Evolutionary conservation across 2,797 vertebrate genomes (phyloP).

Genomic region (Cichlasoma orientale): DNA sequence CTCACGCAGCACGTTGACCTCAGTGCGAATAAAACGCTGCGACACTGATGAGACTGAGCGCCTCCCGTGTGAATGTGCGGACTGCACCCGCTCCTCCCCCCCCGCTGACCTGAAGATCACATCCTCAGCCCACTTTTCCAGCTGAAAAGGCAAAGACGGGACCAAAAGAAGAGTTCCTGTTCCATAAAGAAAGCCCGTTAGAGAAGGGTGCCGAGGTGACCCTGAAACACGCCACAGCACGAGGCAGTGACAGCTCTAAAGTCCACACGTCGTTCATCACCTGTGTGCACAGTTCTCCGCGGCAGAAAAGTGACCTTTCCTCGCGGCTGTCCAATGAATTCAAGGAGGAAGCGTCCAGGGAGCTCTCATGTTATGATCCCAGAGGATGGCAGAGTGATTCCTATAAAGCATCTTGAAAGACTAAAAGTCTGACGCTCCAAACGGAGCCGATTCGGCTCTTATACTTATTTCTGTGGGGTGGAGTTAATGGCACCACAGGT

Average conservation of each 20-base stretch:
- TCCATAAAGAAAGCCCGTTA: not conserved
- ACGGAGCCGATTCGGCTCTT: constrained; percentile 33
- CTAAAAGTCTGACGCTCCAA: constrained; percentile 38
- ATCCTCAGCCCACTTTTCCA: not conserved
- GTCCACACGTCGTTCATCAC: constrained; percentile 5
- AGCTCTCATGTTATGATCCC: constrained; percentile 9
- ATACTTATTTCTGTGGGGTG: constrained; percentile 69
- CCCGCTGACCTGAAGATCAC: not conserved
- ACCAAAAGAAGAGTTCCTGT: not conserved
- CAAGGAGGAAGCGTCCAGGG: constrained; percentile 16
- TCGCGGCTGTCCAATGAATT: not conserved
- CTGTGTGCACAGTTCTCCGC: constrained; percentile 16
- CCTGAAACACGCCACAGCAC: not conserved
- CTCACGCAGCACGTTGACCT: constrained; percentile 44
- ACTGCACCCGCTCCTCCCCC: not conserved
- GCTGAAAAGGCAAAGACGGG: not conserved
- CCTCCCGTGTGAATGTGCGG: constrained; percentile 38
- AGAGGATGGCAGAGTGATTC: constrained; percentile 7
- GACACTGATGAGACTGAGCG: constrained; percentile 35
- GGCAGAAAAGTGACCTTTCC: not conserved
- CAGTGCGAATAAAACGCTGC: constrained; percentile 44
- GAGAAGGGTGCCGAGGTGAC: not conserved
- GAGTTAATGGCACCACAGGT: constrained; percentile 70
- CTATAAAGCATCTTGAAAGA: constrained; percentile 37
- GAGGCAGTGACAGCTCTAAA: not conserved